Percentiles rank a stretch among this genome's conserved stretches.
Evolutionary conservation across 2,113 vertebrate species (phyloP).

Genomic region (Neoarius graeffei): DNA sequence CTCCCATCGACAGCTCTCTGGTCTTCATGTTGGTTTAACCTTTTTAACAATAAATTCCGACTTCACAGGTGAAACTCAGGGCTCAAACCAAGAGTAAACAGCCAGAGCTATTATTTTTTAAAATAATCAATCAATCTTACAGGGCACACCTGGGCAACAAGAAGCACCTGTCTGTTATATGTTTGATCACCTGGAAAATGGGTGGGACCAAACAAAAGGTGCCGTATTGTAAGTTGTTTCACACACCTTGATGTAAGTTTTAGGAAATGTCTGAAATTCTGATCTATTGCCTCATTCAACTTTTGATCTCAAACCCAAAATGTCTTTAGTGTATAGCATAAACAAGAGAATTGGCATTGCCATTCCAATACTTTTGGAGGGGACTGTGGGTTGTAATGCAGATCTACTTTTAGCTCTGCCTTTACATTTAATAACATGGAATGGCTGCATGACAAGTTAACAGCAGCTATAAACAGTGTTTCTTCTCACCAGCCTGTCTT

Average conservation of each 20-base stretch:
- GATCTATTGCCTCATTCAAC: background rate
- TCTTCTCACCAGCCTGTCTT: background rate
- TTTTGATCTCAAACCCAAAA: background rate
- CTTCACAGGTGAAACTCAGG: background rate
- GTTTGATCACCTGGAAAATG: background rate
- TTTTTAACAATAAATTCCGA: too few species aligned
- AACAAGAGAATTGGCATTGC: background rate
- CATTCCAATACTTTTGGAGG: background rate
- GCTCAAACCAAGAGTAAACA: background rate
- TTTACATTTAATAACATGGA: background rate
- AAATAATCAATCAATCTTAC: background rate
- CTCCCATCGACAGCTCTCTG: too few species aligned
- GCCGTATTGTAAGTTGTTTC: background rate
- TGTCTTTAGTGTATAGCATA: background rate
- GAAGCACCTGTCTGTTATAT: background rate
- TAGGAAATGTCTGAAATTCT: background rate
- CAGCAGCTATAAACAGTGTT: background rate
- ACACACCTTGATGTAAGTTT: background rate
- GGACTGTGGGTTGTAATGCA: too few species aligned
- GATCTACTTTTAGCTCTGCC: background rate
- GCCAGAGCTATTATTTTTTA: background rate
- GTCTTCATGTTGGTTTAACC: too few species aligned
- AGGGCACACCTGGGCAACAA: background rate
- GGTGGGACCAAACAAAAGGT: background rate
- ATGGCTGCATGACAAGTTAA: background rate